Conservation (phyloP, 2,888 invertebrate species). For the Lagria hirta region DNA sequence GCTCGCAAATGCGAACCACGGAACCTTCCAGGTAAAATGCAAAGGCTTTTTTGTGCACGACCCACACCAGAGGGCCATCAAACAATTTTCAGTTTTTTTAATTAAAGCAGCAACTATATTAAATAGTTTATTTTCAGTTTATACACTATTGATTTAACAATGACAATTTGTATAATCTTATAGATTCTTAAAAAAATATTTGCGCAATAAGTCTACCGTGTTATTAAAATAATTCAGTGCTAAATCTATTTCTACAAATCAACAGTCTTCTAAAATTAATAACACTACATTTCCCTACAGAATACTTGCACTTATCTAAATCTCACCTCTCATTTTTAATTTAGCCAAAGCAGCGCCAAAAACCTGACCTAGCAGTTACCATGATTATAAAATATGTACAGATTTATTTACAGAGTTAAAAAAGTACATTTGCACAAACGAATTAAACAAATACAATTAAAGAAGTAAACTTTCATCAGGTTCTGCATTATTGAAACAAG, state of each 20-base stretch:
- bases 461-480: constrained; percentile 11
- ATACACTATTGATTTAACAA: too few relatives aligned
- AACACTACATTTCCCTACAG: constrained; percentile 8
- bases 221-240: too few relatives aligned
- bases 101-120: too few relatives aligned
- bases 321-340: constrained; percentile 6
- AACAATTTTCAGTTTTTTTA: too few relatives aligned
- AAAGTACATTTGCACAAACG: constrained; percentile 22
- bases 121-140: too few relatives aligned
- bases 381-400: constrained; percentile 19
- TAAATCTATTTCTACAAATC: constrained; percentile 5
- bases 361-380: constrained; percentile 9
- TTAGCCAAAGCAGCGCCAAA: constrained; percentile 11
- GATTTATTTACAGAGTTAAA: constrained; percentile 24
- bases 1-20: too few relatives aligned
- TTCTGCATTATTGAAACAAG: constrained; percentile 10
- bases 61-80: too few relatives aligned
- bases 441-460: constrained; percentile 10
- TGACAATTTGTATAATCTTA: too few relatives aligned
- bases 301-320: constrained; percentile 10
- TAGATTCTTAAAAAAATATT: too few relatives aligned
- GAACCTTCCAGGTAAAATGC: too few relatives aligned
- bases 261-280: constrained; percentile 18
- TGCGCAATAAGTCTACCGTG: too few relatives aligned
- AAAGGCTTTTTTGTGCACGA: too few relatives aligned